Evolutionary conservation across 1,140 invertebrate genomes (phyloP).

Genomic region (Cyphomyrmex costatus): DNA sequence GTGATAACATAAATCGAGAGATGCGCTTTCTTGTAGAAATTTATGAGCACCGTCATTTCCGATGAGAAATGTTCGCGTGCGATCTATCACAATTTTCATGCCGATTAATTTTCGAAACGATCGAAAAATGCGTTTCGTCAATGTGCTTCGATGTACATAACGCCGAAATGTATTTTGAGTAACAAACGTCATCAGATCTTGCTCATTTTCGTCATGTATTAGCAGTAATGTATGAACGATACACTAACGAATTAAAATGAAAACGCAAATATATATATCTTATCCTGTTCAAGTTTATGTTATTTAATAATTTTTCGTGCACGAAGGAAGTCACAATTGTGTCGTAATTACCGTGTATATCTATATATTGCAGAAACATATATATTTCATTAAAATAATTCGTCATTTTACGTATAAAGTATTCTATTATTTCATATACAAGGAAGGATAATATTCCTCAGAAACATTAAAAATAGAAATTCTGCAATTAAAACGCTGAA

Average conservation of each 20-base stretch:
- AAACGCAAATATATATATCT: neutral
- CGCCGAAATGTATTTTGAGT: neutral
- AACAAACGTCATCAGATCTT: slow-evolving; percentile 38
- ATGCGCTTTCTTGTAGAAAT: slow-evolving; percentile 11
- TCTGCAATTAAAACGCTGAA: neutral
- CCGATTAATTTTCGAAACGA: neutral
- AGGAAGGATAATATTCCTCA: neutral
- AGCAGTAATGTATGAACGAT: neutral
- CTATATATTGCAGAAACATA: neutral
- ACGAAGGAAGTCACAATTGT: neutral
- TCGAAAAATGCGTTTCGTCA: neutral
- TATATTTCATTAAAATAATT: neutral
- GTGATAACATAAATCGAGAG: slow-evolving; percentile 54
- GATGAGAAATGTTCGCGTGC: neutral
- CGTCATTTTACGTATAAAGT: neutral
- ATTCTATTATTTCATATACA: neutral
- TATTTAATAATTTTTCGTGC: neutral
- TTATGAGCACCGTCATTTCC: neutral
- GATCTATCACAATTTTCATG: neutral
- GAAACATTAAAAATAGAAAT: neutral
- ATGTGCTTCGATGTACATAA: neutral
- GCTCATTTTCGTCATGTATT: neutral
- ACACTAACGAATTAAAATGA: neutral
- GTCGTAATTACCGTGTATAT: too few species aligned
- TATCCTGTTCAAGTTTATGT: neutral